These are phyloP conservation scores for Antedon mediterranea DNA, from an alignment of 53 echinoderm and acorn worm genomes.

Conservation along the genomic window DNA sequence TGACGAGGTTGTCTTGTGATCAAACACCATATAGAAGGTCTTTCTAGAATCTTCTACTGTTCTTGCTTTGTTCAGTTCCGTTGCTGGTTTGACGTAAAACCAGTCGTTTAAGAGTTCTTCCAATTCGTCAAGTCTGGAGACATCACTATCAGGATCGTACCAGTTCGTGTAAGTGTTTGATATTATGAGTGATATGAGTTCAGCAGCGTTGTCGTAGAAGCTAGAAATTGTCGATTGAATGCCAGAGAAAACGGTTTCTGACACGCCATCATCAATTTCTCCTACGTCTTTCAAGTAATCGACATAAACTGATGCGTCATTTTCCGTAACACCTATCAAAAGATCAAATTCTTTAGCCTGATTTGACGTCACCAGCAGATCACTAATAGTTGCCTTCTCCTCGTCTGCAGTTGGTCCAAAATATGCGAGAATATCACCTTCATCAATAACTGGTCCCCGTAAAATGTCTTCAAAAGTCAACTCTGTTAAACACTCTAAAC, in stretches of 20 bases:
- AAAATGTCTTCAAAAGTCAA: background rate
- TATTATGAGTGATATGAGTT: background rate
- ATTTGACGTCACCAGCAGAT: background rate
- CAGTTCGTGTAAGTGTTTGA: background rate
- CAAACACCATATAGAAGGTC: background rate
- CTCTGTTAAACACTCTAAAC: background rate
- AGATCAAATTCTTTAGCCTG: background rate
- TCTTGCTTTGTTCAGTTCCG: background rate
- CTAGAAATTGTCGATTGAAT: background rate
- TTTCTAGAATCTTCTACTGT: background rate
- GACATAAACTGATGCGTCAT: background rate
- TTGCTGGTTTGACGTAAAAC: background rate
- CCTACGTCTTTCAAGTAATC: background rate
- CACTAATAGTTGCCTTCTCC: background rate
- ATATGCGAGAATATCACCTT: background rate
- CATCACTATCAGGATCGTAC: background rate
- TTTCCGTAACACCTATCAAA: background rate
- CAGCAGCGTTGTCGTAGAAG: background rate
- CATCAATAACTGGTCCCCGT: background rate
- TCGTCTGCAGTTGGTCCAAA: conserved; percentile 7
- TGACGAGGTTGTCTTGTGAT: background rate
- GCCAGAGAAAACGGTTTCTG: background rate
- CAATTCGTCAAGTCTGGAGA: background rate
- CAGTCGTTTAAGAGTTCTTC: background rate
- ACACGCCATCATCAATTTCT: background rate